Conservation (phyloP, 2,888 invertebrate species). For the Steromphala cineraria region DNA sequence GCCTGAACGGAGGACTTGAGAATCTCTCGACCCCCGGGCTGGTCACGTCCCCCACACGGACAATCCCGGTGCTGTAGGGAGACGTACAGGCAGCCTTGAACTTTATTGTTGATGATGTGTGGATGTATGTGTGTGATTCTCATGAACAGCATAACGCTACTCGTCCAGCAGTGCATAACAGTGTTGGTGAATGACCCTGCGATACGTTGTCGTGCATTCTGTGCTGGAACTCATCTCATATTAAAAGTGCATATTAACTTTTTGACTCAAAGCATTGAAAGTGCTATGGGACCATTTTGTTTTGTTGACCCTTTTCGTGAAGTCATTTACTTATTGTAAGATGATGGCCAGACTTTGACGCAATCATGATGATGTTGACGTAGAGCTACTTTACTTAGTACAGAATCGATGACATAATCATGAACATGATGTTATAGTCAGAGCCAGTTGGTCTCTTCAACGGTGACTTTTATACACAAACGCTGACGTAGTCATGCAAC, state of each 20-base stretch:
- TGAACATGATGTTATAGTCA: no score
- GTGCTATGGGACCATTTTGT: constrained; percentile 10
- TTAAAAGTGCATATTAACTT: constrained; percentile 9
- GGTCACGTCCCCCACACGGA: constrained; percentile 54
- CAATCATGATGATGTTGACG: no score
- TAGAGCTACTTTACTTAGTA: neutral
- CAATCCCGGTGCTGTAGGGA: constrained; percentile 59
- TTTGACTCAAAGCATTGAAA: constrained; percentile 1
- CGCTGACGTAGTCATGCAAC: neutral
- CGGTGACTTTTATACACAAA: no score
- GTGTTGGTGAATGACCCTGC: no score
- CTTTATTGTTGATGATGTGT: neutral
- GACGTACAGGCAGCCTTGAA: neutral
- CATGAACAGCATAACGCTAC: neutral
- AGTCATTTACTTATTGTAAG: no score
- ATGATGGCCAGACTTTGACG: no score
- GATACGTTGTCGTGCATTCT: no score
- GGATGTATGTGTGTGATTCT: neutral
- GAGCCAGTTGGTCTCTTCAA: no score
- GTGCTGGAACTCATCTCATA: neutral
- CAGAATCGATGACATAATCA: neutral
- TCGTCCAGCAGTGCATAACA: neutral
- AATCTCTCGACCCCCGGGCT: constrained; percentile 52
- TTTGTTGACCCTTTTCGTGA: no score
- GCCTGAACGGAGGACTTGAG: constrained; percentile 28